Base-by-base conservation (phyloP, 1,140 invertebrate species). In the Adoxophyes honmai region DNA sequence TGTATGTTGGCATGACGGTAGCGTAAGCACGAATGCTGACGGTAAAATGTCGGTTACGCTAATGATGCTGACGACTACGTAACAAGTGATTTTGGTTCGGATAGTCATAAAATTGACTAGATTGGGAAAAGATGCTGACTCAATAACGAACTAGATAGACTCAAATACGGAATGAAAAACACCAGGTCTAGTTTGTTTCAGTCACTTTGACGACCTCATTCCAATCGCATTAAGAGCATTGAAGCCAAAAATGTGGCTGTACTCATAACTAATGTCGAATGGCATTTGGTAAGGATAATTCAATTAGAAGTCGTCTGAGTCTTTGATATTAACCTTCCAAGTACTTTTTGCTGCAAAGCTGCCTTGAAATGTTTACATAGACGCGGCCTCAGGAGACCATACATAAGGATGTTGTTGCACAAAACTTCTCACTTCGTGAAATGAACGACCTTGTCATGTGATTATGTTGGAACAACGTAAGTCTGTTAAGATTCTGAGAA, bases 291-390 rank as follows among this genome's bases (percentile, higher is more conserved):
- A 48, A 48, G 21, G 21, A 48, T 48, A 48, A 48, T 33, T 48
- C n/a, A 48, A 48, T 48, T 48, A 48, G 42, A 33, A 48, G 28
- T 48, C 42, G 11, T 48, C n/a, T 21, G 16, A 48, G 42, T 16
- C 21, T 48, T 48, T 28, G 21, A 21, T 9, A 48, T 21, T n/a
- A 48, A 48, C 42, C 42, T 48, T 21, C 42, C 21, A 48, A 4
- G n/a, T n/a, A n/a, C n/a, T 33, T 48, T 48, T 48, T 48, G 42
- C 21, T 28, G 21, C 2, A 28, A 28, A 6, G 21, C 21, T 28
- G 42, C 42, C 42, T 48, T 48, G 16, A 48, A 28, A 16, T 48
- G 42, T 48, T 48, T 48, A 48, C 42, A 28, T 28, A 3, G 2
- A 6, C 21, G 21, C 42, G 42, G 28, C 42, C 42, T 48, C 42